Conservation (phyloP, 2,888 invertebrate species). For the Aspidiotus destructor region DNA sequence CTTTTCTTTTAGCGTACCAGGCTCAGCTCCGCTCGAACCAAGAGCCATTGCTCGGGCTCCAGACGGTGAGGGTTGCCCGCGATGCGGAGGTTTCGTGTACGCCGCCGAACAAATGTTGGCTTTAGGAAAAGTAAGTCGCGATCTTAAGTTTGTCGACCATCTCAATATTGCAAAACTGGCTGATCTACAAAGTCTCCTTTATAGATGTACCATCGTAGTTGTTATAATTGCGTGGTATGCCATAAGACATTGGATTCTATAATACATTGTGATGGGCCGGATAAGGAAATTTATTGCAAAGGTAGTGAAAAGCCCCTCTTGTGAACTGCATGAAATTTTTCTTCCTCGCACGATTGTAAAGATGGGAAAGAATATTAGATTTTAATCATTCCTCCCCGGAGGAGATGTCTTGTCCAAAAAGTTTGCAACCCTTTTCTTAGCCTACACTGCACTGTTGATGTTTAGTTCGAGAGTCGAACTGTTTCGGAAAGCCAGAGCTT, state of each 20-base stretch:
- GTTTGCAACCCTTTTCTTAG: too few species aligned
- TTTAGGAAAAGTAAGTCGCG: slow-evolving; percentile 65
- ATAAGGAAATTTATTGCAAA: slow-evolving; percentile 84
- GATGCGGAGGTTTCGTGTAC: slow-evolving; percentile 81
- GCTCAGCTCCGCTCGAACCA: slow-evolving; percentile 34
- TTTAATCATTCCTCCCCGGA: too few species aligned
- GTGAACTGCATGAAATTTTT: too few species aligned
- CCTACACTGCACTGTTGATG: too few species aligned
- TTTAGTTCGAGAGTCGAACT: too few species aligned
- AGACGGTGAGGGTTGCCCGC: slow-evolving; percentile 75
- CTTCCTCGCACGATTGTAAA: too few species aligned
- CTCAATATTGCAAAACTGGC: not conserved
- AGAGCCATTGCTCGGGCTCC: slow-evolving; percentile 69
- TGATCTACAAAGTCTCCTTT: slow-evolving; percentile 22
- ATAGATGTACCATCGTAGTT: slow-evolving; percentile 80
- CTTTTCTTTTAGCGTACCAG: too few species aligned
- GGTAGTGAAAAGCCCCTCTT: slow-evolving; percentile 48
- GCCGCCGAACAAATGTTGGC: slow-evolving; percentile 89
- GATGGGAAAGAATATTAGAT: too few species aligned
- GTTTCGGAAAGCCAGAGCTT: too few species aligned
- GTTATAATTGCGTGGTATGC: slow-evolving; percentile 81
- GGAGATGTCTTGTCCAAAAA: too few species aligned
- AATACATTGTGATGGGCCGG: slow-evolving; percentile 85
- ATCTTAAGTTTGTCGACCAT: not conserved
- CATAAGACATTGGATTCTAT: slow-evolving; percentile 76